These are phyloP conservation scores for Nineta flava DNA, from an alignment of 2,888 invertebrate genomes.

Conservation along the genomic window DNA sequence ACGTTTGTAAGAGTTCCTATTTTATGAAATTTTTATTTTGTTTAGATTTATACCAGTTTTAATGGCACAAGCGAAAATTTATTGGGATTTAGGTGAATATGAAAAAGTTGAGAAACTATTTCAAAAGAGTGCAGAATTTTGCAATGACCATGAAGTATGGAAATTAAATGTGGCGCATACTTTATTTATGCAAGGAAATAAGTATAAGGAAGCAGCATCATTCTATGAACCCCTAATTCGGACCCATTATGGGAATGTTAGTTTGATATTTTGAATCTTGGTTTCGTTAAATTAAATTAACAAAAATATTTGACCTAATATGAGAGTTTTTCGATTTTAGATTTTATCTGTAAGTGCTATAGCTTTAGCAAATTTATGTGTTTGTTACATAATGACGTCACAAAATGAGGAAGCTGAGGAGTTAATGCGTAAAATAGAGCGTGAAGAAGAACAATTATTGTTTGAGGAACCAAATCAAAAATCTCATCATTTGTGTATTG, in stretches of 20 bases:
- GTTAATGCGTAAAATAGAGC: slow-evolving; percentile 95
- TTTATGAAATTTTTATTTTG: no score
- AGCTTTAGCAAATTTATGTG: slow-evolving; percentile 94
- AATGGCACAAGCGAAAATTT: slow-evolving; percentile 99
- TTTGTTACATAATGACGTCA: slow-evolving; percentile 97
- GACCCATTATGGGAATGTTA: slow-evolving; percentile 76
- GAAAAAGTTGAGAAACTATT: slow-evolving; percentile 93
- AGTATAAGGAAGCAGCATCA: slow-evolving; percentile 93
- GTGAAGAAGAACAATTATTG: slow-evolving; percentile 86
- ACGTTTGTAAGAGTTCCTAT: no score
- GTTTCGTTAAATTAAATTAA: background rate
- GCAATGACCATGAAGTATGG: slow-evolving; percentile 95
- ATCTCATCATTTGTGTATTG: slow-evolving; percentile 90
- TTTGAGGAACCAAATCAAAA: slow-evolving; percentile 89
- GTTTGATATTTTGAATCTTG: slow-evolving; percentile 9
- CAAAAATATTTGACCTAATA: slow-evolving; percentile 3
- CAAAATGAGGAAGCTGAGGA: slow-evolving; percentile 98
- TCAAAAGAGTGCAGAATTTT: slow-evolving; percentile 93
- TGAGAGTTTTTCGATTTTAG: slow-evolving; percentile 24
- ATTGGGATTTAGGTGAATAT: slow-evolving; percentile 95
- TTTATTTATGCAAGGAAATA: slow-evolving; percentile 97
- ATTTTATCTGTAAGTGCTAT: slow-evolving; percentile 93
- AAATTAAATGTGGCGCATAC: slow-evolving; percentile 97
- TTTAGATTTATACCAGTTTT: slow-evolving; percentile 82
- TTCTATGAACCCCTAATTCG: slow-evolving; percentile 97